A percentile compares a stretch with the other conserved stretches of the same genome.
phyloP scores from a whole-genome alignment of 2,797 vertebrate species.

The Bufotes viridis region DNA sequence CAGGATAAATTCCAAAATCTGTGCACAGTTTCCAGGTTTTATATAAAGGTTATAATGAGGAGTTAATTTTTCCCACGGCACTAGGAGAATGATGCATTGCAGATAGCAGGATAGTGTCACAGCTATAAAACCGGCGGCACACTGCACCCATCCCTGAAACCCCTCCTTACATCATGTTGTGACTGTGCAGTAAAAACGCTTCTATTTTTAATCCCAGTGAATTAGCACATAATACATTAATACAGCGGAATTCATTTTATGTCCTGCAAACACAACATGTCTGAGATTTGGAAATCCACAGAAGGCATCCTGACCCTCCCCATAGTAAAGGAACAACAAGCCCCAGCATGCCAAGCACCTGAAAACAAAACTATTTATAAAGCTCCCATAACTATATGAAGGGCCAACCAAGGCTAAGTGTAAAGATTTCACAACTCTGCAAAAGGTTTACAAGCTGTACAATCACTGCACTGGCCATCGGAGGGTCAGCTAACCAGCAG shows the following conservation, averaged over 20 bases:
- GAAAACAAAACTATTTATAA: neutral
- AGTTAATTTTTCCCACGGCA: slow-evolving; percentile 23
- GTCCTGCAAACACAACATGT: slow-evolving; percentile 24
- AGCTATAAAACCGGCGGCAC: slow-evolving; percentile 55
- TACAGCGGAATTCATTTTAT: slow-evolving; percentile 24
- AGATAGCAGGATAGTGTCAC: slow-evolving; percentile 39
- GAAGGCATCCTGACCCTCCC: neutral
- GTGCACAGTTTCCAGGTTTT: neutral
- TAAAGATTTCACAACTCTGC: too few relatives aligned
- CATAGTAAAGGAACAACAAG: neutral
- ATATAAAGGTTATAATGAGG: slow-evolving; percentile 1
- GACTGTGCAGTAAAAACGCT: slow-evolving; percentile 46
- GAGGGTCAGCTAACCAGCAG: too few relatives aligned
- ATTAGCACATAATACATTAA: slow-evolving; percentile 56
- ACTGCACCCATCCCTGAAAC: slow-evolving; percentile 53
- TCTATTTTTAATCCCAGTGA: slow-evolving; percentile 56
- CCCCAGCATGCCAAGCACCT: neutral
- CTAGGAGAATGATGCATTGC: slow-evolving; percentile 53
- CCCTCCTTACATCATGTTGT: slow-evolving; percentile 37
- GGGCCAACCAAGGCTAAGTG: too few relatives aligned
- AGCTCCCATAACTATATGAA: neutral
- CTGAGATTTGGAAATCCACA: neutral
- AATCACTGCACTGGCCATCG: too few relatives aligned
- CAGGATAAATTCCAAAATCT: neutral
- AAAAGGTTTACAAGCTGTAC: too few relatives aligned